A percentile compares a stretch with the other conserved stretches of the same genome.
phyloP scores from a whole-genome alignment of 2,113 vertebrate genomes.

The Pipra filicauda region DNA sequence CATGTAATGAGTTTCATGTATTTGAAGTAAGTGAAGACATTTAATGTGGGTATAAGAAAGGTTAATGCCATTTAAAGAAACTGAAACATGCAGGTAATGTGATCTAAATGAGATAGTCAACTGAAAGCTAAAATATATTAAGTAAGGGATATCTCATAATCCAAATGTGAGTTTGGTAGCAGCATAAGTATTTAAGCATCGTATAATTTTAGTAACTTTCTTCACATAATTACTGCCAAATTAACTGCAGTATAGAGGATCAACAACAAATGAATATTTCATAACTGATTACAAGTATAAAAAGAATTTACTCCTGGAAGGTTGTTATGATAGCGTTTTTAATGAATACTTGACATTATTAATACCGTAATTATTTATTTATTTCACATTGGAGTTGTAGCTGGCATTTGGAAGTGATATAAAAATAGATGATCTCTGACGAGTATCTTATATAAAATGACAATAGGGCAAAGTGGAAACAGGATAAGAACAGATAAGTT shows the following conservation, averaged over 20 bases:
- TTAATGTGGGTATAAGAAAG: neutral
- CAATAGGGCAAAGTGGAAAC: neutral
- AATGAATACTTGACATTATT: conserved; percentile 59
- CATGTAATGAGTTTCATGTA: neutral
- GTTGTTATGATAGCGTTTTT: conserved; percentile 29
- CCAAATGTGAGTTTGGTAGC: neutral
- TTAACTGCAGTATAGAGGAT: conserved; percentile 36
- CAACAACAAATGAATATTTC: conserved; percentile 62
- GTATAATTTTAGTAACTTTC: conserved; percentile 36
- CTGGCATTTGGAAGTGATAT: neutral
- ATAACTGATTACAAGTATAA: conserved; percentile 37
- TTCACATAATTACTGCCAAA: conserved; percentile 46
- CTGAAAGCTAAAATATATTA: neutral
- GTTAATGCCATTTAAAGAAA: conserved; percentile 11
- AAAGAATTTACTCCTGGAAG: conserved; percentile 37
- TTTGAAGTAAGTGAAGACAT: conserved; percentile 22
- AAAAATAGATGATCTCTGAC: conserved; percentile 5
- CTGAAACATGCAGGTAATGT: neutral
- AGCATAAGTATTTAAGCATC: neutral
- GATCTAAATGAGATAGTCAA: neutral
- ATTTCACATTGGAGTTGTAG: neutral
- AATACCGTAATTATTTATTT: conserved; percentile 41
- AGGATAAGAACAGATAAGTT: neutral
- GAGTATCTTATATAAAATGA: neutral
- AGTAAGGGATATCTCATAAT: neutral